Evolutionary conservation across 2,113 vertebrate species (phyloP), one percentile per base, ranked within the genome.

Genomic region (Neotoma lepida): DNA sequence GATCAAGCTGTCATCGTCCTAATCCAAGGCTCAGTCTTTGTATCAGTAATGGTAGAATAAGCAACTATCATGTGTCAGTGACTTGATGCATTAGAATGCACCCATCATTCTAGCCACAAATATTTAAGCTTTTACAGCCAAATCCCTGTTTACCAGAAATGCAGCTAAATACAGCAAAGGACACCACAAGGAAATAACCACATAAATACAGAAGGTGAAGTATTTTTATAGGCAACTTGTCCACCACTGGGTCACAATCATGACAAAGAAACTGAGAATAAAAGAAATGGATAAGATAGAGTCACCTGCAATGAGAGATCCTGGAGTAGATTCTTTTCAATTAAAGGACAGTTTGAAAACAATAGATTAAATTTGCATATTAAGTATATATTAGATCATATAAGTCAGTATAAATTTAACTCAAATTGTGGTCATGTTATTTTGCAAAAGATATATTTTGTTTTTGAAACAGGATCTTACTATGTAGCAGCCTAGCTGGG

Each of bases 101-200:
- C 54, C 30, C 77, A 90, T 84, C 90, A 89, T 54, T 77, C 46
- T 90, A 76, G 46, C 77, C 74, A 88, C 90, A 96, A 90, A 90
- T 91, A 94, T 92, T 97, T 95, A 96, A 63, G 90, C 41, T 96
- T 96, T 93, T 95, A 85, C 64, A 95, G 51, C 14, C 81, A 95
- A 95, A 77, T 86, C 91, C 39, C 41, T 88, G 51, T 91, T 97
- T 90, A 90, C 22, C 88, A 81, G 74, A 91, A 88, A 96, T 89
- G 86, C 35, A 91, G 46, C 56, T 89, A 93, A 96, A 95, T 94
- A 84, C 56, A 96, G 88, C 90, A 96, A 85, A 94, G 41, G 70
- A 96, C 39, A 91, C 89, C 91, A 93, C 56, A 94, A 70, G 64
- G 85, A 96, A 92, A 44, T 73, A 94, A 95, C 71, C 74, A 93